Base-by-base conservation (phyloP, 2,888 invertebrate species). In the Cenopis cana region DNA sequence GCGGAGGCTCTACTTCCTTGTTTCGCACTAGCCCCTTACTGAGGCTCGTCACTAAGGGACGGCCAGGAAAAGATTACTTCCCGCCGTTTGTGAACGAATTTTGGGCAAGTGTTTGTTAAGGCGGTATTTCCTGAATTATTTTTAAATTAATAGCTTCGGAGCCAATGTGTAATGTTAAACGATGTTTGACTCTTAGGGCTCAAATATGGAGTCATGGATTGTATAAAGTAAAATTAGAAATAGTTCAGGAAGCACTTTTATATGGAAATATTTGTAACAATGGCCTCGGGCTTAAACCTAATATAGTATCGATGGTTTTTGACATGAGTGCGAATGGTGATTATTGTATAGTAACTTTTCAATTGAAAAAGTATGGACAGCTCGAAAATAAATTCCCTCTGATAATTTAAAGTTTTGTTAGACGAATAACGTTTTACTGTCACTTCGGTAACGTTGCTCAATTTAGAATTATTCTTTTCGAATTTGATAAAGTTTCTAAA, bases 381-480 rank as follows among this genome's bases (percentile, higher is more conserved):
- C 17, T 49, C 36, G 29, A 20, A 33, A 18, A 12, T 14, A 55
- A 20, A 50, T n/a, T 17, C 14, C 12, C 18, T 36, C 20, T 57
- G 5, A n/a, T 14, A 49, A 33, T 49, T 36, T 17, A 20, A 46
- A 55, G n/a, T 75, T 74, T 74, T 68, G 70, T 78, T 80, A 78
- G 82, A 76, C 72, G 89, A 89, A 90, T 91, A 91, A 91, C 88
- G 85, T 92, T 90, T 90, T 76, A 89, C 80, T 79, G 90, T 92
- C 91, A 91, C 91, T 86, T 88, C 76, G 75, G 77, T 75, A 83
- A 85, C 78, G 77, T 89, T 92, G 92, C 92, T 93, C 92, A 93
- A 93, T 86, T 87, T 88, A 90, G 86, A 84, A 82, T 77, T 79
- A 77, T 85, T 85, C 65, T 80, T 86, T 85, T 85, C 79, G 72